Evolutionary conservation across 2,113 vertebrate genomes (phyloP).

Genomic region (Calypte anna): DNA sequence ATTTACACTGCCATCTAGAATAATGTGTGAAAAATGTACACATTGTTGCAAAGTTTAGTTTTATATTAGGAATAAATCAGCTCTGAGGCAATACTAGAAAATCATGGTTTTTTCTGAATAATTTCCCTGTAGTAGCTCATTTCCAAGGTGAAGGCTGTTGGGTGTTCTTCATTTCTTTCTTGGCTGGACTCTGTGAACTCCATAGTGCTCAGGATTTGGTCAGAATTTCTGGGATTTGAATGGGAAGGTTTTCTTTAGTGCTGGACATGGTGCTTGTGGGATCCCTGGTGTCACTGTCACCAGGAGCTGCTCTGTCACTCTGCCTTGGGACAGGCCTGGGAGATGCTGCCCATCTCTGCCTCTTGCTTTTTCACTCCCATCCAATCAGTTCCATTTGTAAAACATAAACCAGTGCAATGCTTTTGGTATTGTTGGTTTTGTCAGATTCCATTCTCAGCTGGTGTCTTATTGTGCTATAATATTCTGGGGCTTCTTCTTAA

Average conservation of each 20-base stretch:
- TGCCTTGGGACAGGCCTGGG: background rate
- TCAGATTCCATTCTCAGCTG: background rate
- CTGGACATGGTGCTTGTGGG: too few species aligned
- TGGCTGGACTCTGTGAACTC: background rate
- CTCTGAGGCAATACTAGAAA: background rate
- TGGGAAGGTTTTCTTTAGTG: accelerated
- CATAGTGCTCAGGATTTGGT: accelerated
- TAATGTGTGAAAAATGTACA: background rate
- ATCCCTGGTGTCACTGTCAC: too few species aligned
- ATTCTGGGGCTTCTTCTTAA: background rate
- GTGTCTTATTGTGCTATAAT: background rate
- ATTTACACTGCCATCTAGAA: conserved; percentile 55
- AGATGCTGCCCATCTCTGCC: background rate
- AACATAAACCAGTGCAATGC: too few species aligned
- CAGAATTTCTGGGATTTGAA: background rate
- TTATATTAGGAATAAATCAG: conserved; percentile 7
- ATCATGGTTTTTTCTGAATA: background rate
- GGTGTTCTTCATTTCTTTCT: background rate
- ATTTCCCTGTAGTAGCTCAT: background rate
- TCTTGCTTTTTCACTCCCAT: background rate
- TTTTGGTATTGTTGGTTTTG: background rate
- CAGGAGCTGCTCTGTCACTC: too few species aligned
- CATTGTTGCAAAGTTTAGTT: background rate
- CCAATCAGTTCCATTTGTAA: background rate
- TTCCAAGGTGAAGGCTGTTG: background rate